phyloP scores from a whole-genome alignment of 2,113 vertebrate species.

The Noturus placidus region DNA sequence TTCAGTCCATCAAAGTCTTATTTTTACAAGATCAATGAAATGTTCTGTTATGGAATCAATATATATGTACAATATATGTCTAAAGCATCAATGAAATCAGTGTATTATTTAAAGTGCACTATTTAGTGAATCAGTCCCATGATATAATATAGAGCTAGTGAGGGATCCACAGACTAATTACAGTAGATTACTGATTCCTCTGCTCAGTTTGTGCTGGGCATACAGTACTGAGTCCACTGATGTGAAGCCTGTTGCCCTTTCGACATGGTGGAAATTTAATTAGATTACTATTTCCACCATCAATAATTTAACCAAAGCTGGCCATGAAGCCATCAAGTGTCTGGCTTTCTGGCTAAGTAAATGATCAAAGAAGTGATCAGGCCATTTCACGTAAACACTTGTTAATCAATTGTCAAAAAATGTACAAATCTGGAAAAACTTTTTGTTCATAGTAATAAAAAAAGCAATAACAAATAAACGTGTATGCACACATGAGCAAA shows the following conservation, averaged over 20 bases:
- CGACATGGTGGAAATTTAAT: slow-evolving; percentile 90
- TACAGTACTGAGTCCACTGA: slow-evolving; percentile 49
- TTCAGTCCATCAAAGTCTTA: background rate
- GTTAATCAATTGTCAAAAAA: background rate
- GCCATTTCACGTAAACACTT: slow-evolving; percentile 6
- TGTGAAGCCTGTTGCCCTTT: slow-evolving; percentile 74
- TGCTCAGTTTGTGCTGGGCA: slow-evolving; percentile 14
- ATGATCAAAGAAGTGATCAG: slow-evolving; percentile 19
- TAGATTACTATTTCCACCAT: slow-evolving; percentile 87
- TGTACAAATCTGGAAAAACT: background rate
- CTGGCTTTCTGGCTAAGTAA: slow-evolving; percentile 39
- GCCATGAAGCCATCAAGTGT: slow-evolving; percentile 41
- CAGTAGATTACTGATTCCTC: slow-evolving; percentile 11
- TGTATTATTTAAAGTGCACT: background rate
- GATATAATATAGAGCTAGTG: background rate
- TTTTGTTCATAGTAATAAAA: background rate
- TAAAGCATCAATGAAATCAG: background rate
- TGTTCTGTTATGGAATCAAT: background rate
- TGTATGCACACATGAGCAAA: background rate
- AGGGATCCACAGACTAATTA: slow-evolving; percentile 23
- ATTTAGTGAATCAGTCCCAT: background rate
- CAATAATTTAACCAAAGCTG: slow-evolving; percentile 82
- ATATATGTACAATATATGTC: background rate
- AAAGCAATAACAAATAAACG: background rate
- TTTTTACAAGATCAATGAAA: background rate